These are phyloP conservation scores for Lipophrys pholis DNA, from an alignment of 2,113 vertebrate species.

Conservation along the genomic window DNA sequence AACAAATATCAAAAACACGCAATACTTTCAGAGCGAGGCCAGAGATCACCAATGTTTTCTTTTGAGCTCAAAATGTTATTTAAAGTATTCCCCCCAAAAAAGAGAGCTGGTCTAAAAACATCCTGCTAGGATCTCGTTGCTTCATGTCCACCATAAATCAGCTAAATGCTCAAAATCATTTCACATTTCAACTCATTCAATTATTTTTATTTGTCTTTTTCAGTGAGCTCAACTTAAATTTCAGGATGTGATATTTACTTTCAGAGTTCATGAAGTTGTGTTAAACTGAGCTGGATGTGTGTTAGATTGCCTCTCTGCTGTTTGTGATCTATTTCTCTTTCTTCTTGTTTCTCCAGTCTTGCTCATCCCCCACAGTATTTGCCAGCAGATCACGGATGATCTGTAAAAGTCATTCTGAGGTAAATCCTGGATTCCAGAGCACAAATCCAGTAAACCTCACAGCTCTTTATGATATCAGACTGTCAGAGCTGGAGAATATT, in stretches of 20 bases:
- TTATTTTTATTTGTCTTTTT: too few relatives aligned
- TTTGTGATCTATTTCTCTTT: background rate
- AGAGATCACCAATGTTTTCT: too few relatives aligned
- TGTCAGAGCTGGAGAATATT: slow-evolving; percentile 28
- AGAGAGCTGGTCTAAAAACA: too few relatives aligned
- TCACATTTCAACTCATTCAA: too few relatives aligned
- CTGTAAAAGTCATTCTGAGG: slow-evolving; percentile 61
- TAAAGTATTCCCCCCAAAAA: too few relatives aligned
- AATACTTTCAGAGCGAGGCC: too few relatives aligned
- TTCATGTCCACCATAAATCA: too few relatives aligned
- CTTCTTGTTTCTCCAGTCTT: slow-evolving; percentile 17
- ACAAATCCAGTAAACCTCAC: slow-evolving; percentile 36
- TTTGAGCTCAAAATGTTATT: too few relatives aligned
- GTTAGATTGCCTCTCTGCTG: background rate
- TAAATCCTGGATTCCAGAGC: slow-evolving; percentile 44
- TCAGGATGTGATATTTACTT: slow-evolving; percentile 47
- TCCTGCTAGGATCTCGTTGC: too few relatives aligned
- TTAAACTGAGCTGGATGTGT: slow-evolving; percentile 3
- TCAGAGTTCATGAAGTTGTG: slow-evolving; percentile 36
- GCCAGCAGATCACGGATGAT: slow-evolving; percentile 48
- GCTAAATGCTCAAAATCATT: too few relatives aligned
- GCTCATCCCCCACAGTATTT: slow-evolving; percentile 23
- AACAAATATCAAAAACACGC: too few relatives aligned
- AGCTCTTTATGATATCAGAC: slow-evolving; percentile 3
- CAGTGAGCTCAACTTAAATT: too few relatives aligned